Conservation (phyloP, 2,888 invertebrate genomes). For the Drosophila vallismaia region DNA sequence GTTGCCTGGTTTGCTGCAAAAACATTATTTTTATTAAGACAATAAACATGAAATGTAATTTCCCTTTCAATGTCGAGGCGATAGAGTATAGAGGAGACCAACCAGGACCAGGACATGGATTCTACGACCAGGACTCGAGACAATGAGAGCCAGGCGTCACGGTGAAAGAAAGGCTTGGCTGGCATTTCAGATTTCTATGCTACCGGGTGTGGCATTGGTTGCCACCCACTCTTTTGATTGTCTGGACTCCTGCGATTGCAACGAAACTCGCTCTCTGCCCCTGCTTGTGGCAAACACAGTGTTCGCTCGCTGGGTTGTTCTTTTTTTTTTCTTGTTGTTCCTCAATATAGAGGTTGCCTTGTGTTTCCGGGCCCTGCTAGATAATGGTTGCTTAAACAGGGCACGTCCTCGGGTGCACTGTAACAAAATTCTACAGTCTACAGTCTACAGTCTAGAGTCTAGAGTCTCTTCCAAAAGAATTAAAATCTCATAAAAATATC, state of each 20-base stretch:
- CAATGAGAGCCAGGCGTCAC: constrained; percentile 40
- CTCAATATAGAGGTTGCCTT: constrained; percentile 64
- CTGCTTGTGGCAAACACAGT: constrained; percentile 18
- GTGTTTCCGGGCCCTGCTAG: constrained; percentile 69
- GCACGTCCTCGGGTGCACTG: constrained; percentile 24
- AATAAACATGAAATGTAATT: constrained; percentile 78
- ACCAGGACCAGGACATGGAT: not conserved
- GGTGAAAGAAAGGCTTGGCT: constrained; percentile 46
- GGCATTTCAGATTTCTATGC: constrained; percentile 34
- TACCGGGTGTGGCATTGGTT: constrained; percentile 34
- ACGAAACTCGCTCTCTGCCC: constrained; percentile 11
- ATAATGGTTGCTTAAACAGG: constrained; percentile 75
- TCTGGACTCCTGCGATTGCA: constrained; percentile 42
- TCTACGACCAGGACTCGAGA: constrained; percentile 1
- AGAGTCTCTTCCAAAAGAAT: too few relatives aligned
- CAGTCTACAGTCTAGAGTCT: not conserved
- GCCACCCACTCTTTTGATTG: constrained; percentile 20
- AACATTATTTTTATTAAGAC: constrained; percentile 72
- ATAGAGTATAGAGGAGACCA: not conserved
- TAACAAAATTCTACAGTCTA: not conserved
- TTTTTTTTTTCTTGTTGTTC: constrained; percentile 13
- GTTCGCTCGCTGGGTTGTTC: not conserved
- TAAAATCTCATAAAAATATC: too few relatives aligned
- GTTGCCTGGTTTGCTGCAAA: constrained; percentile 45
- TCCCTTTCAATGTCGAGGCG: constrained; percentile 73